Percentiles rank a stretch among this genome's conserved stretches.
These are phyloP conservation scores for Castor canadensis DNA, from an alignment of 2,113 vertebrate genomes.

Conservation along the genomic window DNA sequence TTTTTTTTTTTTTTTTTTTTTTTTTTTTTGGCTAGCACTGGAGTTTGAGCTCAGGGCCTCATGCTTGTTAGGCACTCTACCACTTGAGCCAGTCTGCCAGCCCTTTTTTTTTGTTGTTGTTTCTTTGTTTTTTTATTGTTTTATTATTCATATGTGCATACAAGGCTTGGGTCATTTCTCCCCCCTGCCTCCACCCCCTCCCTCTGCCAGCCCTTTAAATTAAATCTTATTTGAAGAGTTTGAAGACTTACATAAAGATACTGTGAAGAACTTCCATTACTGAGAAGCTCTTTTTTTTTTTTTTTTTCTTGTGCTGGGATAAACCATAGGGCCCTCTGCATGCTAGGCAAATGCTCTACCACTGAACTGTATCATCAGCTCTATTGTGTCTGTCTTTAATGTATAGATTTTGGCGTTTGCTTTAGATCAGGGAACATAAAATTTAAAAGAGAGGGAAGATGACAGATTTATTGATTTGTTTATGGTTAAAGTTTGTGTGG, in stretches of 20 bases:
- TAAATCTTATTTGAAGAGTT: conserved; percentile 8
- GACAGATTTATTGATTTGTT: conserved; percentile 5
- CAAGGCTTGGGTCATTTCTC: too few species aligned
- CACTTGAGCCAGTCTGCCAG: too few species aligned
- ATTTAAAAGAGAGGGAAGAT: conserved; percentile 15
- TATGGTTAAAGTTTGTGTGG: conserved; percentile 25
- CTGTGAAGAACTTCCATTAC: not conserved
- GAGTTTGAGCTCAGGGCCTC: too few species aligned
- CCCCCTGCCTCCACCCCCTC: too few species aligned
- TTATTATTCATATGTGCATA: too few species aligned
- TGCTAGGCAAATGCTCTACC: not conserved
- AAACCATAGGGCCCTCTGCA: not conserved
- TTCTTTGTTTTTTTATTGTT: too few species aligned
- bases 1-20: not conserved
- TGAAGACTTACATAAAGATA: not conserved
- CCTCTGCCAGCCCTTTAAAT: too few species aligned
- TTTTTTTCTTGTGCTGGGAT: not conserved
- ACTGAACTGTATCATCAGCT: not conserved
- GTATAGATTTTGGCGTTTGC: not conserved
- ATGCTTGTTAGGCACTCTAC: too few species aligned
- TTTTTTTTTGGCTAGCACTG: not conserved
- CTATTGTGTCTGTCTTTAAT: not conserved
- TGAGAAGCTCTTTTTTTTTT: not conserved
- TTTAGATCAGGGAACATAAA: conserved; percentile 9
- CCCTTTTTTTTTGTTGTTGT: too few species aligned